These are phyloP conservation scores for Periophthalmus modestus DNA, from an alignment of 2,113 vertebrate genomes.

Conservation along the genomic window DNA sequence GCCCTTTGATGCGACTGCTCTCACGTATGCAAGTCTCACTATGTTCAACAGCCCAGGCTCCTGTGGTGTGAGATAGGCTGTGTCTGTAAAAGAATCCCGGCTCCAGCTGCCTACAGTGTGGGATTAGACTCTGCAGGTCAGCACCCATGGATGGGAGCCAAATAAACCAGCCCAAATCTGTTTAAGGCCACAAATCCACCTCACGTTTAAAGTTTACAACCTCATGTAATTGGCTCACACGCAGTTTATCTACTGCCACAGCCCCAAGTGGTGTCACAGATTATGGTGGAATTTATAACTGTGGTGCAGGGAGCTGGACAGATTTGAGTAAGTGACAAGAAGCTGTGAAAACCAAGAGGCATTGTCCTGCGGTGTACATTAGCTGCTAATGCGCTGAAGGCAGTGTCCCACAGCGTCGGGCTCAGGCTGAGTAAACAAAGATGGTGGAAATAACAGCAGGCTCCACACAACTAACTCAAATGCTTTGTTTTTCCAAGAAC, in stretches of 20 bases:
- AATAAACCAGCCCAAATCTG: slow-evolving; percentile 50
- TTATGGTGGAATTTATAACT: not conserved
- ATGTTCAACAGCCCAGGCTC: slow-evolving; percentile 33
- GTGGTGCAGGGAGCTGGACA: not conserved
- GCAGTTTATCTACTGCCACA: not conserved
- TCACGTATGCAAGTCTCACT: slow-evolving; percentile 52
- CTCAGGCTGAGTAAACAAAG: slow-evolving; percentile 43
- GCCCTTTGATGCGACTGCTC: slow-evolving; percentile 21
- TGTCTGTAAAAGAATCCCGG: slow-evolving; percentile 34
- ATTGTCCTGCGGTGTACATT: slow-evolving; percentile 17
- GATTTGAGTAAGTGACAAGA: not conserved
- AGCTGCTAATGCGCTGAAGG: slow-evolving; percentile 21
- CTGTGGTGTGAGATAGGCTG: slow-evolving; percentile 45
- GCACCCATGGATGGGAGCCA: slow-evolving; percentile 27
- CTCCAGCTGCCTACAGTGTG: slow-evolving; percentile 52
- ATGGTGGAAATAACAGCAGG: slow-evolving; percentile 29
- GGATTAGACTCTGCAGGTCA: slow-evolving; percentile 51
- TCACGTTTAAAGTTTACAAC: slow-evolving; percentile 1
- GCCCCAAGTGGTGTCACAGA: not conserved
- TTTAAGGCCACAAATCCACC: slow-evolving; percentile 36
- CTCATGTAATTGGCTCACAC: not conserved
- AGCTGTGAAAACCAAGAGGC: slow-evolving; percentile 17
- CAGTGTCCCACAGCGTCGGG: slow-evolving; percentile 23
- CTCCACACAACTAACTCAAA: not conserved
- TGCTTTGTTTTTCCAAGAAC: not conserved